These are phyloP conservation scores for Cerceris ruficornis DNA, from an alignment of 2,888 invertebrate species.

Conservation along the genomic window DNA sequence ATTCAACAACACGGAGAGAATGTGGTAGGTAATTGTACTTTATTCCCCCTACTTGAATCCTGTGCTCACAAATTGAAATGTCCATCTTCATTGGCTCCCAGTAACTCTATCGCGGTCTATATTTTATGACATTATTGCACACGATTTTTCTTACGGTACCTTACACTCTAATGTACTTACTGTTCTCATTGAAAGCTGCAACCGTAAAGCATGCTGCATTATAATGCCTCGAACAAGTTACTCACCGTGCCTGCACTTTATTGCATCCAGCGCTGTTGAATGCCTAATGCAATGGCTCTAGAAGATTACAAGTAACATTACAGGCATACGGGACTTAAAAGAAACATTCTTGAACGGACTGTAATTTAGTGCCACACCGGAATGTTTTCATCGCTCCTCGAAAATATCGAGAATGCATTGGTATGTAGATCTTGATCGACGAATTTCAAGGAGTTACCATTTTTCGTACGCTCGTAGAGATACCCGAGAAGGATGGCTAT, in stretches of 20 bases:
- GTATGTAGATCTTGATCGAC: not conserved
- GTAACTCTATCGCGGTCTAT: too few species aligned
- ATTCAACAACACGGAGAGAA: too few species aligned
- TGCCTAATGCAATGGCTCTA: constrained; percentile 1
- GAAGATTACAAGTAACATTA: not conserved
- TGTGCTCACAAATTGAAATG: too few species aligned
- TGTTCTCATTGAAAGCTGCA: too few species aligned
- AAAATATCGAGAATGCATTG: not conserved
- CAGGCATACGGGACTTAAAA: not conserved
- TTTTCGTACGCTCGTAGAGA: not conserved
- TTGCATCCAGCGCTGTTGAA: not conserved
- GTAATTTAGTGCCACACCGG: not conserved
- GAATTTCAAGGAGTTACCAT: not conserved
- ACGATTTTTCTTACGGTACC: too few species aligned
- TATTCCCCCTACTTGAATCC: too few species aligned
- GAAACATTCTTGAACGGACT: not conserved
- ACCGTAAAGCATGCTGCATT: too few species aligned
- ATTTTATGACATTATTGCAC: too few species aligned
- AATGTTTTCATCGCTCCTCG: not conserved
- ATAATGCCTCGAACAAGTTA: not conserved
- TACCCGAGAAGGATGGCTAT: not conserved
- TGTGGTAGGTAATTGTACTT: too few species aligned
- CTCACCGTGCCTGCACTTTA: not conserved
- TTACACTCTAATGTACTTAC: too few species aligned
- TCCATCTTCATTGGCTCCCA: not conserved